These are phyloP conservation scores for Ceriagrion tenellum DNA, from an alignment of 2,888 invertebrate genomes.

Conservation along the genomic window DNA sequence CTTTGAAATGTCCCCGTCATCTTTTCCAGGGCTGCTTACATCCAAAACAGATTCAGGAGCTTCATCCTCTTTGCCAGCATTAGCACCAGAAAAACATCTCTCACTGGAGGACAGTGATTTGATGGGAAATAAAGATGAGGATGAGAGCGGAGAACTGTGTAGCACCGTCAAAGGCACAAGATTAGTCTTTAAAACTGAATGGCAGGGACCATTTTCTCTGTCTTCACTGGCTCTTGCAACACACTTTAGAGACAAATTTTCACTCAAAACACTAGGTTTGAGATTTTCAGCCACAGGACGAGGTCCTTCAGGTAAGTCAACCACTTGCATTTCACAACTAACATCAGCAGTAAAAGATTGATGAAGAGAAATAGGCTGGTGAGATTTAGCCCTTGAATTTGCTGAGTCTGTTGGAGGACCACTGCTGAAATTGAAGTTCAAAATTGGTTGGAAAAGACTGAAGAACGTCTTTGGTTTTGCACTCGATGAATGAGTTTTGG, in stretches of 20 bases:
- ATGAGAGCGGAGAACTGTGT: not conserved
- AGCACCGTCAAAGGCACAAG: conserved; percentile 32
- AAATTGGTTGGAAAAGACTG: conserved; percentile 16
- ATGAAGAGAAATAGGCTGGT: not conserved
- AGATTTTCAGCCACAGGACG: not conserved
- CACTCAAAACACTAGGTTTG: not conserved
- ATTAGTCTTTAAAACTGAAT: conserved; percentile 40
- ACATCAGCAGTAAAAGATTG: not conserved
- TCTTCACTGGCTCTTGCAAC: not conserved
- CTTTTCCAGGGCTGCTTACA: not conserved
- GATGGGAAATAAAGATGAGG: not conserved
- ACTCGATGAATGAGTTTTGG: not conserved
- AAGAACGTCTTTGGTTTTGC: not conserved
- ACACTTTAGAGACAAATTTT: not conserved
- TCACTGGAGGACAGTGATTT: not conserved
- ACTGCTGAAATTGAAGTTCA: not conserved
- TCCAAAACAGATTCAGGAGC: not conserved
- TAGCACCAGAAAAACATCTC: not conserved
- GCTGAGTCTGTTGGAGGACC: not conserved
- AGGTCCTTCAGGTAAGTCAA: not conserved
- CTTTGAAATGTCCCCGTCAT: not conserved
- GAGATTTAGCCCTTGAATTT: not conserved
- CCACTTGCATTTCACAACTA: not conserved
- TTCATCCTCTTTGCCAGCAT: not conserved
- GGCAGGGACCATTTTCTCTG: not conserved